phyloP scores from a whole-genome alignment of 1,140 invertebrate genomes.

The Alviniconcha marisindica region DNA sequence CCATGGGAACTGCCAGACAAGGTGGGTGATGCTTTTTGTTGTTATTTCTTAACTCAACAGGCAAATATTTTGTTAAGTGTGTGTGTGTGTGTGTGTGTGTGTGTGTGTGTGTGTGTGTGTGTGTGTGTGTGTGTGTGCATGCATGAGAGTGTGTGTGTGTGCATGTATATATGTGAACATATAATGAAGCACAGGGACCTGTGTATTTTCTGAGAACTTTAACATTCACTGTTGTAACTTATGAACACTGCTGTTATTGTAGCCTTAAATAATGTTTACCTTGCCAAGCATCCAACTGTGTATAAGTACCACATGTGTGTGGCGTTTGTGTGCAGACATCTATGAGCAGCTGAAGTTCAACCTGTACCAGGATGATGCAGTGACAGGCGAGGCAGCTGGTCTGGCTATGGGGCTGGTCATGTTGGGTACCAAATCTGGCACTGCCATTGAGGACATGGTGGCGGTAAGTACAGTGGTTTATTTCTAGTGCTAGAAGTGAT shows the following conservation, averaged over 20 bases:
- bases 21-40: constrained; percentile 56
- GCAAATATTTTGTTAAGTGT: no score
- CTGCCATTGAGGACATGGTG: constrained; percentile 97
- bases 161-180: neutral
- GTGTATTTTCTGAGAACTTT: no score
- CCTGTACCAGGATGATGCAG: constrained; percentile 98
- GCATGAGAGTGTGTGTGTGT: neutral
- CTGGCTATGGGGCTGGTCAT: constrained; percentile 99
- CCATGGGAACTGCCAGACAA: constrained; percentile 95
- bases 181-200: no score
- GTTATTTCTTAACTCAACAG: no score
- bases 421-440: constrained; percentile 93
- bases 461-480: constrained; percentile 81
- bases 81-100: neutral
- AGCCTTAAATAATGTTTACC: no score
- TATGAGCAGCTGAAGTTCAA: constrained; percentile 98
- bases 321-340: constrained; percentile 80
- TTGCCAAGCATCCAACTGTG: neutral
- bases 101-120: neutral
- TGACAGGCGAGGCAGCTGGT: constrained; percentile 98
- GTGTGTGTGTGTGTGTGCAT: neutral
- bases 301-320: neutral
- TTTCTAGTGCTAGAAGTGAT: no score
- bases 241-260: no score
- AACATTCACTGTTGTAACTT: no score